Percentiles rank a stretch among this genome's conserved stretches.
Evolutionary conservation across 2,888 invertebrate species (phyloP).

Genomic region (Falcaria lacertinaria): DNA sequence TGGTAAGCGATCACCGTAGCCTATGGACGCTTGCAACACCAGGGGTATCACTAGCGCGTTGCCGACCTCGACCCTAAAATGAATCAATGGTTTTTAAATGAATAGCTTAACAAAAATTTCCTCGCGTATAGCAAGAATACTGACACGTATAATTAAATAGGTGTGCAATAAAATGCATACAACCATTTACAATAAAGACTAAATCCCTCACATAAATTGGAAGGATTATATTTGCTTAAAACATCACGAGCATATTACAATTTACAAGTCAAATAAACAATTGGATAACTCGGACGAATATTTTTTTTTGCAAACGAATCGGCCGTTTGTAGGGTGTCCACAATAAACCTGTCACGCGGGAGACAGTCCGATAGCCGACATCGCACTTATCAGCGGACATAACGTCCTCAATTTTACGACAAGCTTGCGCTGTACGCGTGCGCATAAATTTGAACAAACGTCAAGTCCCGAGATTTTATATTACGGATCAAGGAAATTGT

Average conservation of each 20-base stretch:
- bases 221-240: background rate
- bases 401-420: constrained; percentile 76
- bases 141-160: no score
- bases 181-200: no score
- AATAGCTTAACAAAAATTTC: no score
- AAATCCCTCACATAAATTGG: no score
- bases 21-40: no score
- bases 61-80: no score
- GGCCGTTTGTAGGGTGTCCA: constrained; percentile 70
- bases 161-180: no score
- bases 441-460: constrained; percentile 72
- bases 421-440: constrained; percentile 54
- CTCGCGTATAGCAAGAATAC: no score
- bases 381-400: constrained; percentile 74
- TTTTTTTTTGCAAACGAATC: constrained; percentile 47
- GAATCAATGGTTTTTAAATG: no score
- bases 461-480: constrained; percentile 70
- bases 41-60: no score
- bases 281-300: constrained; percentile 5
- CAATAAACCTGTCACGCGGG: constrained; percentile 66
- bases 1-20: no score
- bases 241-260: no score
- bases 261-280: constrained; percentile 12
- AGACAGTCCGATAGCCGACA: constrained; percentile 66
- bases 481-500: constrained; percentile 75